A percentile compares a stretch with the other conserved stretches of the same genome.
These are phyloP conservation scores for Heliopora coerulea DNA, from an alignment of 92 coral and sea anemone species.

Conservation along the genomic window DNA sequence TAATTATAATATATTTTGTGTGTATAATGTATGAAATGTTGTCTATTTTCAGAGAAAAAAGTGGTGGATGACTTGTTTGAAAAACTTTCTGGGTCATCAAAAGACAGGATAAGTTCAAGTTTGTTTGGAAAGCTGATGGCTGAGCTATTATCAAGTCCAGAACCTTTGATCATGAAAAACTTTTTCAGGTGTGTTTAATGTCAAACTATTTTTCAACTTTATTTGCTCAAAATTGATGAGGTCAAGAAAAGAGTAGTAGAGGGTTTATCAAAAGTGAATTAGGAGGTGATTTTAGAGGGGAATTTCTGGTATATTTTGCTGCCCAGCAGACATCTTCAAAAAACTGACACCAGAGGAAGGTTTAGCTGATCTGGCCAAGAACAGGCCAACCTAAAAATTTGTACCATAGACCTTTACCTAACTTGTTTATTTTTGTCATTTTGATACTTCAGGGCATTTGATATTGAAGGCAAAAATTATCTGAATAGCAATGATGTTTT, in stretches of 20 bases:
- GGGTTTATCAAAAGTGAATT: too few relatives aligned
- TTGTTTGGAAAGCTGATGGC: slow-evolving; percentile 48
- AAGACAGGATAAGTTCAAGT: neutral
- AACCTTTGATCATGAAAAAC: slow-evolving; percentile 38
- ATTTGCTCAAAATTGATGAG: too few relatives aligned
- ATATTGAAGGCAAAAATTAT: slow-evolving; percentile 32
- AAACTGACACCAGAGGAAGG: too few relatives aligned
- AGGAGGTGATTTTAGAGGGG: too few relatives aligned
- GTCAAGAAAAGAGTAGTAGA: too few relatives aligned
- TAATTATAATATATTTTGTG: neutral
- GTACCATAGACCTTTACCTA: too few relatives aligned
- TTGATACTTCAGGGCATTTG: slow-evolving; percentile 60
- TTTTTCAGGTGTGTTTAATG: slow-evolving; percentile 75
- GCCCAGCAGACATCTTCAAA: too few relatives aligned
- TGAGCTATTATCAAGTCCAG: slow-evolving; percentile 43
- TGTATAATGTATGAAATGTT: neutral
- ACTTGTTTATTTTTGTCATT: neutral
- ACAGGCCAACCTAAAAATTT: too few relatives aligned
- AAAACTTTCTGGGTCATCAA: slow-evolving; percentile 38
- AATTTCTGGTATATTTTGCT: too few relatives aligned
- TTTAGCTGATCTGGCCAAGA: too few relatives aligned
- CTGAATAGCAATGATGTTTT: slow-evolving; percentile 48
- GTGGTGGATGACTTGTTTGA: slow-evolving; percentile 54
- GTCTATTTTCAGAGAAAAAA: slow-evolving; percentile 59
- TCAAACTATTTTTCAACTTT: too few relatives aligned